A percentile compares a stretch with the other conserved stretches of the same genome.
Conservation (phyloP, 1,140 invertebrate genomes). For the Battus philenor region DNA sequence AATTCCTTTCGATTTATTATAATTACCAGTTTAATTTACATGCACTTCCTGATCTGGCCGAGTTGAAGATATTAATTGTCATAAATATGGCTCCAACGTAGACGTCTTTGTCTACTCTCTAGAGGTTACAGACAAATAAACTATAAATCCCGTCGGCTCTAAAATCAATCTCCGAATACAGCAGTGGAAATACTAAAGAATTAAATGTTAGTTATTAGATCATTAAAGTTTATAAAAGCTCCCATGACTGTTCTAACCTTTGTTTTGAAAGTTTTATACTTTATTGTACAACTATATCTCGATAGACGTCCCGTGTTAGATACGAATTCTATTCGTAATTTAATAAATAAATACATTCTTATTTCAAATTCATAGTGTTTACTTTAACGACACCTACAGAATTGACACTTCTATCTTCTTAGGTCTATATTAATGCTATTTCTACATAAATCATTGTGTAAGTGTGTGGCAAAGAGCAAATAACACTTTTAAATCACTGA, state of each 20-base stretch:
- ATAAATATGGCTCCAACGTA: slow-evolving; percentile 19
- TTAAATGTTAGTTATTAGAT: slow-evolving; percentile 29
- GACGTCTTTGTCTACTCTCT: slow-evolving; percentile 24
- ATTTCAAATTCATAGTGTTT: no score
- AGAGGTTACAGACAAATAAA: slow-evolving; percentile 16
- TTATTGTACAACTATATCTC: no score
- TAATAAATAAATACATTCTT: no score
- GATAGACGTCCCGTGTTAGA: no score
- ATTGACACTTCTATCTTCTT: no score
- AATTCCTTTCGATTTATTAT: no score
- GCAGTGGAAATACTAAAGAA: slow-evolving; percentile 32
- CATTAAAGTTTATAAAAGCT: slow-evolving; percentile 23
- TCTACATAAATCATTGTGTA: no score
- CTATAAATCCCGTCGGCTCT: slow-evolving; percentile 34
- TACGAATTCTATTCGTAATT: slow-evolving; percentile 16
- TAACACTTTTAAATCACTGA: no score
- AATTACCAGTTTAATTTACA: neutral
- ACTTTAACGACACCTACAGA: no score
- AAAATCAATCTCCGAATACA: slow-evolving; percentile 41
- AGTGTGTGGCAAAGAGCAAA: no score
- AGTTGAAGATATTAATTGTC: slow-evolving; percentile 6
- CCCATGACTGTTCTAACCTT: slow-evolving; percentile 10
- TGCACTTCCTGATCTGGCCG: neutral
- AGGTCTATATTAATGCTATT: no score
- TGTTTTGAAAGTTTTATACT: no score